Percentiles rank a stretch among this genome's conserved stretches.
These are phyloP conservation scores for Philereme transversata DNA, from an alignment of 2,888 invertebrate species.

Conservation along the genomic window DNA sequence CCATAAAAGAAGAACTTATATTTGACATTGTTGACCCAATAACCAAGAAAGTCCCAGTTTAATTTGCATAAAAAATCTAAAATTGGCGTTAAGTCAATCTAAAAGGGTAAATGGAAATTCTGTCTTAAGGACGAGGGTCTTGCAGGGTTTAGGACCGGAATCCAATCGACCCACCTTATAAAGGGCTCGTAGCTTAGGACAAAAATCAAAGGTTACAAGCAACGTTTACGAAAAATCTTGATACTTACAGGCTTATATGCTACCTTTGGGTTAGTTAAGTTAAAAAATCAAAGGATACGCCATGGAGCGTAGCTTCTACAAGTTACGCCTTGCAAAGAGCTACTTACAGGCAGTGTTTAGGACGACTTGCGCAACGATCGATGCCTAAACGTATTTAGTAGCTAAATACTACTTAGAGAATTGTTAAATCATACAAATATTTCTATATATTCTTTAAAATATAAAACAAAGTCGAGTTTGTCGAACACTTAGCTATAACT, in stretches of 20 bases:
- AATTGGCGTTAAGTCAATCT: constrained; percentile 5
- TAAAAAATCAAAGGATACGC: too few species aligned
- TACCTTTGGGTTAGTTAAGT: neutral
- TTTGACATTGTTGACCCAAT: neutral
- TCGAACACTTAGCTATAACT: too few species aligned
- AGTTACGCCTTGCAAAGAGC: too few species aligned
- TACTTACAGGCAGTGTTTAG: too few species aligned
- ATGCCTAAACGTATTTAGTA: too few species aligned
- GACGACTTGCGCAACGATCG: too few species aligned
- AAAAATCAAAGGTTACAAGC: constrained; percentile 12
- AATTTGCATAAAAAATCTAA: neutral
- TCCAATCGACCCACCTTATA: constrained; percentile 14
- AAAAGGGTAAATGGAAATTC: constrained; percentile 14
- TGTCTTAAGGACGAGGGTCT: neutral
- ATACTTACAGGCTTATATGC: neutral
- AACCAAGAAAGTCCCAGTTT: neutral
- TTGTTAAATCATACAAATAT: too few species aligned
- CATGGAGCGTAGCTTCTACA: too few species aligned
- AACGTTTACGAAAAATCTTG: neutral
- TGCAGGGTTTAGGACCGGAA: constrained; percentile 7
- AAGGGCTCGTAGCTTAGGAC: constrained; percentile 1
- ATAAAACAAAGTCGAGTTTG: too few species aligned
- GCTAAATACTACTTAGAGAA: too few species aligned
- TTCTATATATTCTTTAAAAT: too few species aligned
- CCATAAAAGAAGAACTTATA: neutral